Percentiles rank a stretch among this genome's conserved stretches.
phyloP scores from a whole-genome alignment of 1,140 invertebrate species.

The Calliphora vicina region DNA sequence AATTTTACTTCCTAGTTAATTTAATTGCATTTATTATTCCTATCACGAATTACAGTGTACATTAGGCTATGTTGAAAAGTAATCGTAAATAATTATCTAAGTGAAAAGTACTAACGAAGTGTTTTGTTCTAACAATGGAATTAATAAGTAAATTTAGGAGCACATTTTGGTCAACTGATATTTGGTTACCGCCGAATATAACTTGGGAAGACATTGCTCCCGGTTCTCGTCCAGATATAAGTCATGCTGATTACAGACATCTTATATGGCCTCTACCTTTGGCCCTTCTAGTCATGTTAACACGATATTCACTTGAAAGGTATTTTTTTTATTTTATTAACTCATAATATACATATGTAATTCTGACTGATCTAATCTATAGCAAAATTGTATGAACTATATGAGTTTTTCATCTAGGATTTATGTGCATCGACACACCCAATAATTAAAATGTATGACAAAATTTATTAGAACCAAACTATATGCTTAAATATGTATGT shows the following conservation, averaged over 20 bases:
- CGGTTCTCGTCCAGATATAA: slow-evolving; percentile 76
- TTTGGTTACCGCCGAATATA: slow-evolving; percentile 90
- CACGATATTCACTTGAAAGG: slow-evolving; percentile 84
- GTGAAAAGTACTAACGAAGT: neutral
- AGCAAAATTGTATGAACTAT: too few species aligned
- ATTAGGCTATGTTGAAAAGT: neutral
- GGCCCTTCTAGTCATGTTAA: slow-evolving; percentile 76
- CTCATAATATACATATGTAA: too few species aligned
- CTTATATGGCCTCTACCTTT: slow-evolving; percentile 83
- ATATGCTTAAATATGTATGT: too few species aligned
- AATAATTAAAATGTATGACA: too few species aligned
- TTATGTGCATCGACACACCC: too few species aligned
- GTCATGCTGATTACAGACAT: slow-evolving; percentile 84
- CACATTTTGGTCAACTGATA: slow-evolving; percentile 81
- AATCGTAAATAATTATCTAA: neutral
- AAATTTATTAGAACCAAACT: too few species aligned
- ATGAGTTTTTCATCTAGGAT: too few species aligned
- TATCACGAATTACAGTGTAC: neutral
- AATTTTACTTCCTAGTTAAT: too few species aligned
- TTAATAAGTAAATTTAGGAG: slow-evolving; percentile 59
- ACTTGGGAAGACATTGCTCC: slow-evolving; percentile 88
- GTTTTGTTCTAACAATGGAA: slow-evolving; percentile 44
- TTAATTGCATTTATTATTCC: neutral
- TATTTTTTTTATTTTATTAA: too few species aligned
- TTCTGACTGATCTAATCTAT: too few species aligned